phyloP scores from a whole-genome alignment of 1,140 invertebrate genomes.

The Euglossa dilemma region DNA sequence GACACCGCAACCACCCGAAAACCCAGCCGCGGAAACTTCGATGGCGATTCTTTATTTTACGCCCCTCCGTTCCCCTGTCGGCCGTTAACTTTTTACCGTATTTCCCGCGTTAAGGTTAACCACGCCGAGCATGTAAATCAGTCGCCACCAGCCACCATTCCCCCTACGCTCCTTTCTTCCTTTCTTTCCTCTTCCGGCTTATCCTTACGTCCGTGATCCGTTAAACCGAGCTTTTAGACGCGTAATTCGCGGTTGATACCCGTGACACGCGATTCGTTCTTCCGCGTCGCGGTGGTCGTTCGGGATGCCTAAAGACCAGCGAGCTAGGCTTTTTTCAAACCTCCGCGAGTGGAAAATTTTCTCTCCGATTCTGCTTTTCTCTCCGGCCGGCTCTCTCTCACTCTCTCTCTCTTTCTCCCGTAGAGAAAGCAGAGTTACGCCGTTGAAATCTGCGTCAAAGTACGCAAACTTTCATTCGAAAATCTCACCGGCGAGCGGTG shows the following conservation, averaged over 20 bases:
- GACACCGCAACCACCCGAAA: conserved; percentile 28
- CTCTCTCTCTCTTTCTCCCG: no score
- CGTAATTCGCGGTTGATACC: neutral
- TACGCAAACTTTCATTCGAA: conserved; percentile 27
- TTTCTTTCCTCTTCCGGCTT: neutral
- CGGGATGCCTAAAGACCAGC: neutral
- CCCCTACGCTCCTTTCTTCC: no score
- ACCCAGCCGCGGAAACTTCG: conserved; percentile 37
- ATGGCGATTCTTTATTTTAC: conserved; percentile 43
- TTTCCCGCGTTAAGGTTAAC: conserved; percentile 13
- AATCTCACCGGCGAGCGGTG: neutral
- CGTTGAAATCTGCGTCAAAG: neutral
- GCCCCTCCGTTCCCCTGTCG: neutral
- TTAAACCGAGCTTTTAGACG: neutral
- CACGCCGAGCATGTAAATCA: neutral
- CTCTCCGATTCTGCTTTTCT: neutral
- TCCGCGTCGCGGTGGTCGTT: neutral
- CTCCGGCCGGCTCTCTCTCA: no score
- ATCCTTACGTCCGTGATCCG: neutral
- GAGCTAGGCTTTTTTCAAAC: neutral
- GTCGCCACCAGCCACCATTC: no score
- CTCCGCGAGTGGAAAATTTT: neutral
- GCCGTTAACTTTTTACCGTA: conserved; percentile 38
- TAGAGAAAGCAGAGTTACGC: no score
- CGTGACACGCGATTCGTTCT: no score